Base-by-base conservation (phyloP, 2,797 vertebrate species). In the Cephalopachus bancanus region DNA sequence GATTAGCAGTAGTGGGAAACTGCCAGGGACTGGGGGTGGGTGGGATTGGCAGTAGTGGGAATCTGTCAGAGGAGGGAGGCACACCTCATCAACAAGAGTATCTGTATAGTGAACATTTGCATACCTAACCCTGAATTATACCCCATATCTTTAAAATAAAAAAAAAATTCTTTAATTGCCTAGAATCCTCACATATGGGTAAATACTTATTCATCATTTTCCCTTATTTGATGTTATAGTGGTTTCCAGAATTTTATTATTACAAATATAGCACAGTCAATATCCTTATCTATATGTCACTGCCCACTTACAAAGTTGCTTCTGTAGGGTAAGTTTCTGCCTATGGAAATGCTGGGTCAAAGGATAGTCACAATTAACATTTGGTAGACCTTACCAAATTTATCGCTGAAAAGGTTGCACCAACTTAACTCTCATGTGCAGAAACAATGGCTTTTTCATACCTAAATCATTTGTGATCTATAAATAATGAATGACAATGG, bases 271-370 rank as follows among this genome's bases (percentile, higher is more conserved):
- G 64, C 22, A 4, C 3, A 3, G 9, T 12, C 9, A 17, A 10
- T 17, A 19, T 0, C 12, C 24, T 19, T 1, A 1, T 3, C 5
- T 16, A 19, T 0, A 7, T 5, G 1, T 0, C 65, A 26, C 49
- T 14, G 37, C 15, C 1, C 7, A 30, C 60, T 8, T 44, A 4
- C 1, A 15, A 59, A 83, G 53, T 51, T 10, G 9, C 16, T 19
- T 17, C 44, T 19, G 0, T 0, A 75, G 28, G 49, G n/a, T 19
- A 20, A 0, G 5, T 22, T 51, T 64, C 78, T 65, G 20, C 30
- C 17, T 26, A 0, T 4, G 19, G 17, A 72, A 17, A 1, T 15
- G 12, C 62, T 6, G 0, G 49, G 5, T 19, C 49, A n/a, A 3
- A 69, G 72, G n/a, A n/a, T 15, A 30, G 6, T 30, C 16, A 12